Conservation (phyloP, 2,113 vertebrate genomes). For the Alosa alosa region DNA sequence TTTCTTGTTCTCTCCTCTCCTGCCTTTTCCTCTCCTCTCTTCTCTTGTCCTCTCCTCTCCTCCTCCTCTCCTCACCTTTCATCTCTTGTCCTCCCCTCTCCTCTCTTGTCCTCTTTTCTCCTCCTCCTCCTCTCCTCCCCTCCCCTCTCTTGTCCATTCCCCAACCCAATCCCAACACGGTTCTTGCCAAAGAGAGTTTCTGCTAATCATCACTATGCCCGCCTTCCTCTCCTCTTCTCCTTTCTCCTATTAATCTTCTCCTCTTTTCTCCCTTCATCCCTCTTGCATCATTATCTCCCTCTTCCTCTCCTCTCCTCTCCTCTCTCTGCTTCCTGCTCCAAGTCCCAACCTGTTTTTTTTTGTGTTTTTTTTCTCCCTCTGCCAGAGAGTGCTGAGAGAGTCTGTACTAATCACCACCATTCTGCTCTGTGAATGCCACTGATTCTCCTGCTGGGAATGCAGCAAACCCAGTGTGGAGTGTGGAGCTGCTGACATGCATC, state of each 20-base stretch:
- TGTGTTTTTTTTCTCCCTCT: neutral
- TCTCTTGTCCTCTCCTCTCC: neutral
- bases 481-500: too few species aligned
- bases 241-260: neutral
- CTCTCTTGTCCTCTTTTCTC: neutral
- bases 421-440: too few species aligned
- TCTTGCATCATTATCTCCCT: neutral
- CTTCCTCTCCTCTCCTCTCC: neutral
- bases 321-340: neutral
- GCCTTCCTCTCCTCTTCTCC: too few species aligned
- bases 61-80: neutral
- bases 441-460: too few species aligned
- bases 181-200: too few species aligned
- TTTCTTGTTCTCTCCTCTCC: too few species aligned
- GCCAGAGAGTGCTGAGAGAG: too few species aligned
- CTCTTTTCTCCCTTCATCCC: neutral
- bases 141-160: neutral
- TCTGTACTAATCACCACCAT: too few species aligned
- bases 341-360: neutral
- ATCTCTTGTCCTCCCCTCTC: neutral
- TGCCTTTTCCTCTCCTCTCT: too few species aligned
- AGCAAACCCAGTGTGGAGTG: too few species aligned
- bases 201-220: too few species aligned
- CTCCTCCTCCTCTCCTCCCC: neutral
- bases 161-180: neutral